Evolutionary conservation across 2,888 invertebrate species (phyloP).

Genomic region (Orchesellides sinensis): DNA sequence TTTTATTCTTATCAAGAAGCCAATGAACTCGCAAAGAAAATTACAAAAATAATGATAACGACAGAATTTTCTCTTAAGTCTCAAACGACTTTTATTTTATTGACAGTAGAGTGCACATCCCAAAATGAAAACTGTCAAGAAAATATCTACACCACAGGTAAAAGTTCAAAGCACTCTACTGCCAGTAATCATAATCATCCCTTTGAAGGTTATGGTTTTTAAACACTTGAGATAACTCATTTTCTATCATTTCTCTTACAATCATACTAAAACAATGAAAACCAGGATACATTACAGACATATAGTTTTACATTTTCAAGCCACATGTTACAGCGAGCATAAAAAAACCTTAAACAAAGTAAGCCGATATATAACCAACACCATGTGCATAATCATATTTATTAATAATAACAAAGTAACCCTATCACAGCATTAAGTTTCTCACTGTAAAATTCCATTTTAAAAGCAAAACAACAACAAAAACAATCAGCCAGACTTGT

Average conservation of each 20-base stretch:
- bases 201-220: not conserved
- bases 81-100: not conserved
- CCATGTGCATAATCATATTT: not conserved
- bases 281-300: not conserved
- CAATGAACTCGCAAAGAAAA: slow-evolving; percentile 4
- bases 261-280: not conserved
- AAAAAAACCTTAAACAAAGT: not conserved
- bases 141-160: slow-evolving; percentile 1
- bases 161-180: slow-evolving; percentile 42
- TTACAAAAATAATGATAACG: not conserved
- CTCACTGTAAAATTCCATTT: slow-evolving; percentile 25
- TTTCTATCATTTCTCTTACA: not conserved
- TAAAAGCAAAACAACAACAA: slow-evolving; percentile 16
- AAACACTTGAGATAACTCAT: not conserved
- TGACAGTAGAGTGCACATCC: not conserved
- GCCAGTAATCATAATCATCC: not conserved
- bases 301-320: not conserved
- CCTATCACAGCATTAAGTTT: not conserved
- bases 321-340: not conserved
- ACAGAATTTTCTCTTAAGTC: slow-evolving; percentile 8
- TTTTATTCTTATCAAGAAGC: not conserved
- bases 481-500: not conserved
- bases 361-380: not conserved
- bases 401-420: not conserved
- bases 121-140: not conserved